These are phyloP conservation scores for Uloborus plumipes DNA, from an alignment of 2,888 invertebrate species.

Conservation along the genomic window DNA sequence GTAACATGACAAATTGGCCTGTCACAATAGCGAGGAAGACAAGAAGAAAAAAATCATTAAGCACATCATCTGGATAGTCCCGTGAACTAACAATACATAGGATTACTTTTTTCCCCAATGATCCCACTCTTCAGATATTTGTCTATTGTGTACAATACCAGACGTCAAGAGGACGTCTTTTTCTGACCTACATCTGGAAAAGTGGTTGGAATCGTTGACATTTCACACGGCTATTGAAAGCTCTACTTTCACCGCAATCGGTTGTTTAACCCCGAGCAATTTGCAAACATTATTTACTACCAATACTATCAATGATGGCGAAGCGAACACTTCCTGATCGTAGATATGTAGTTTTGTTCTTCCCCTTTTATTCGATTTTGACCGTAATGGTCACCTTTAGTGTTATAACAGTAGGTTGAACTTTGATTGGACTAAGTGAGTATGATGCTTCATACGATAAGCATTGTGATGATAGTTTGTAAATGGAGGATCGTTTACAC, in stretches of 20 bases:
- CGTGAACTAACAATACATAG: slow-evolving; percentile 37
- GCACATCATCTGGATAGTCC: slow-evolving; percentile 26
- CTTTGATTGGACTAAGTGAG: not conserved
- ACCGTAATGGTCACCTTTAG: slow-evolving; percentile 14
- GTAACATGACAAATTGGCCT: slow-evolving; percentile 33
- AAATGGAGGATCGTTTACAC: slow-evolving; percentile 4
- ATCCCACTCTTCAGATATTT: slow-evolving; percentile 13
- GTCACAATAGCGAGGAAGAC: slow-evolving; percentile 38
- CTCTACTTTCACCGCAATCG: slow-evolving; percentile 20
- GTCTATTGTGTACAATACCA: slow-evolving; percentile 18
- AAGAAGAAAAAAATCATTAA: slow-evolving; percentile 29
- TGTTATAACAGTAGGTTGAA: not conserved
- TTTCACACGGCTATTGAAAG: slow-evolving; percentile 53
- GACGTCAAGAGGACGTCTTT: slow-evolving; percentile 22
- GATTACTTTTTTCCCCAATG: slow-evolving; percentile 53
- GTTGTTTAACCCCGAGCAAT: slow-evolving; percentile 30
- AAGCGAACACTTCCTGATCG: slow-evolving; percentile 40
- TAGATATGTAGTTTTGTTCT: slow-evolving; percentile 19
- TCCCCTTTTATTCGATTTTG: slow-evolving; percentile 7
- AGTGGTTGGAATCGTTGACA: slow-evolving; percentile 25
- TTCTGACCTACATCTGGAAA: slow-evolving; percentile 33
- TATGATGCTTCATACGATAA: slow-evolving; percentile 12
- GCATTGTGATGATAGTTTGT: slow-evolving; percentile 12
- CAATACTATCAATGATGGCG: slow-evolving; percentile 2
- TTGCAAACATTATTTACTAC: slow-evolving; percentile 23